Percentiles rank a stretch among this genome's conserved stretches.
Evolutionary conservation across 1,140 invertebrate genomes (phyloP).

Genomic region (Drosophila burlai): DNA sequence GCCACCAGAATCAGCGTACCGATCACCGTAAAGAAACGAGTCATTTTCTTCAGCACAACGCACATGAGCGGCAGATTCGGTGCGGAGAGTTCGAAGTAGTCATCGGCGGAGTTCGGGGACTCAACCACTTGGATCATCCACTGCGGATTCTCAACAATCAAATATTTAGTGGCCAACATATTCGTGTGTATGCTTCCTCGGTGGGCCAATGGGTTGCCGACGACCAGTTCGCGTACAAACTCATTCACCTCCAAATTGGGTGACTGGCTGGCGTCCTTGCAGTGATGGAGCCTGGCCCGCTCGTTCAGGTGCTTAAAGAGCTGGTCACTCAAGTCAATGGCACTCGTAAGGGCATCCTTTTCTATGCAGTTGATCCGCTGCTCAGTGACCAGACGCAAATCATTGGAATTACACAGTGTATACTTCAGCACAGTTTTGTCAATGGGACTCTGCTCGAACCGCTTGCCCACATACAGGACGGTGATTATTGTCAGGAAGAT

Average conservation of each 20-base stretch:
- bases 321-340: constrained; percentile 47
- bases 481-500: constrained; percentile 69
- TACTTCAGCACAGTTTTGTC: constrained; percentile 53
- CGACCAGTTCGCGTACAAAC: constrained; percentile 62
- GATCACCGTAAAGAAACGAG: constrained; percentile 87
- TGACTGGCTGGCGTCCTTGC: constrained; percentile 85
- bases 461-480: constrained; percentile 61
- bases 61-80: constrained; percentile 90
- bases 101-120: constrained; percentile 9
- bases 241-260: constrained; percentile 86
- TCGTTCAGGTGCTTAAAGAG: constrained; percentile 64
- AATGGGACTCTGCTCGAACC: constrained; percentile 59
- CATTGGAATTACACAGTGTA: constrained; percentile 58
- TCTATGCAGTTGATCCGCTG: constrained; percentile 42
- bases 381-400: constrained; percentile 23
- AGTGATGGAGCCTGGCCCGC: constrained; percentile 85
- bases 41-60: constrained; percentile 88
- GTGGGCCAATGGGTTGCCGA: constrained; percentile 36
- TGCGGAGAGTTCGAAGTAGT: constrained; percentile 86
- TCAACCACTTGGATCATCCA: constrained; percentile 87
- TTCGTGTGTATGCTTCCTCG: constrained; percentile 86
- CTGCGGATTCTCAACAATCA: constrained; percentile 89
- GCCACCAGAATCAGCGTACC: constrained; percentile 85
- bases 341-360: constrained; percentile 49
- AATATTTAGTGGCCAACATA: constrained; percentile 88